These are phyloP conservation scores for Criorhina ranunculi DNA, from an alignment of 2,888 invertebrate genomes.

Conservation along the genomic window DNA sequence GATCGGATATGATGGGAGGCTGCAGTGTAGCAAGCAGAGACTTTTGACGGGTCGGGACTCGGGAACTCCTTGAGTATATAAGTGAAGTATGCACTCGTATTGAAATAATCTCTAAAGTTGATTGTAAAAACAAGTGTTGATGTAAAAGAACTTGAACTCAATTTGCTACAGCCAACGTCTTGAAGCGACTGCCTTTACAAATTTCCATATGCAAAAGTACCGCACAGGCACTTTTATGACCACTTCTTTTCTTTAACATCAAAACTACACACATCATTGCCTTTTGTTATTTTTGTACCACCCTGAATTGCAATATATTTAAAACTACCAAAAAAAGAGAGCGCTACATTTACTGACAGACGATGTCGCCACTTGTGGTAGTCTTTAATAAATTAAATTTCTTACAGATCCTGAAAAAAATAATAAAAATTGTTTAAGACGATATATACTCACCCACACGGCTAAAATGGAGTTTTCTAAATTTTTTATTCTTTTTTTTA, in stretches of 20 bases:
- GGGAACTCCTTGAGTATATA: too few relatives aligned
- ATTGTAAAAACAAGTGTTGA: too few relatives aligned
- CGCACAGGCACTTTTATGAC: too few relatives aligned
- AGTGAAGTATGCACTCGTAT: too few relatives aligned
- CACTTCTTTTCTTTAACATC: too few relatives aligned
- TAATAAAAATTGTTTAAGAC: constrained; percentile 7
- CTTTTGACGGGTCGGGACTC: too few relatives aligned
- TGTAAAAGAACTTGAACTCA: too few relatives aligned
- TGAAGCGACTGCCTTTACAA: too few relatives aligned
- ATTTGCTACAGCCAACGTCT: too few relatives aligned
- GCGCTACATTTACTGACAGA: constrained; percentile 37
- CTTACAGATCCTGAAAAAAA: constrained; percentile 18
- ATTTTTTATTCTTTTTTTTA: constrained; percentile 56
- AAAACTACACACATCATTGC: neutral
- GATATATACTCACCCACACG: constrained; percentile 46
- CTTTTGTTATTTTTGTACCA: constrained; percentile 7
- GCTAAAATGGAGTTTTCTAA: constrained; percentile 44
- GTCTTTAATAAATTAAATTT: constrained; percentile 29
- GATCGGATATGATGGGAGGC: too few relatives aligned
- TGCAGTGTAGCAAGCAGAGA: too few relatives aligned
- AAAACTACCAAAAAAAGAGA: constrained; percentile 30
- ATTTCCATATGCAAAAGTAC: neutral
- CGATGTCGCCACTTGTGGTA: constrained; percentile 40
- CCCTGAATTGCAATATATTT: constrained; percentile 8
- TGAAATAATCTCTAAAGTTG: too few relatives aligned